phyloP scores from a whole-genome alignment of 2,888 invertebrate species.

The Octodonta nipae region DNA sequence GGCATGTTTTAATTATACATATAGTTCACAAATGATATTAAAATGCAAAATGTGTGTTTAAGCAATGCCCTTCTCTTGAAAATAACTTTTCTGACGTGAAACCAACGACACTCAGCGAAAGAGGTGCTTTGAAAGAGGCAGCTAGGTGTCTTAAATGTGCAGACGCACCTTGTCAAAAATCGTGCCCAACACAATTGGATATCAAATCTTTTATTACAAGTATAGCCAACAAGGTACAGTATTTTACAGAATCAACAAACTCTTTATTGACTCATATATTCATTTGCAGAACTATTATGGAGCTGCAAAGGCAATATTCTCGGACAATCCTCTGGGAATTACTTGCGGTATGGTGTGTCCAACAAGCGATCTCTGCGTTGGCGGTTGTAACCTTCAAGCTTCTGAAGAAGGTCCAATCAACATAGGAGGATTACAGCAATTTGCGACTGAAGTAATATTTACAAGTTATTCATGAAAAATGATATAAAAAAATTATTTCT shows the following conservation, averaged over 20 bases:
- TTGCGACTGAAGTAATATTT: constrained; percentile 71
- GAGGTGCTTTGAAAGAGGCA: constrained; percentile 84
- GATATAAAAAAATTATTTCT: constrained; percentile 10
- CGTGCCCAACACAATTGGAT: constrained; percentile 95
- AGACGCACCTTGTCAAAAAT: constrained; percentile 96
- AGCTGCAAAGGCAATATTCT: constrained; percentile 87
- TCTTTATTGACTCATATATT: too few relatives aligned
- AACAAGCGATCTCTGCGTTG: constrained; percentile 94
- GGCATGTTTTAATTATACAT: too few relatives aligned
- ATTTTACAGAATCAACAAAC: too few relatives aligned
- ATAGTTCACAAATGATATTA: too few relatives aligned
- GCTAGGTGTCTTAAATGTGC: constrained; percentile 81
- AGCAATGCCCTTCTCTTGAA: constrained; percentile 55
- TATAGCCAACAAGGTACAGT: constrained; percentile 82
- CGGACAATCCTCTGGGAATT: constrained; percentile 90
- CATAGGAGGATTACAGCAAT: constrained; percentile 96
- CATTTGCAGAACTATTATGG: constrained; percentile 84
- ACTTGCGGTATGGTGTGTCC: constrained; percentile 99
- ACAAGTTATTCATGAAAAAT: too few relatives aligned
- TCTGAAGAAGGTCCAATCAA: constrained; percentile 96
- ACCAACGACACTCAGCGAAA: constrained; percentile 90
- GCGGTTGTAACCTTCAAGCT: constrained; percentile 92
- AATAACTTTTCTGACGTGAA: constrained; percentile 96
- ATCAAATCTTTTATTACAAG: constrained; percentile 93
- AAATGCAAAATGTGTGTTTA: too few relatives aligned